Base-by-base conservation (phyloP, 2,797 vertebrate species). In the Botia almorhae region DNA sequence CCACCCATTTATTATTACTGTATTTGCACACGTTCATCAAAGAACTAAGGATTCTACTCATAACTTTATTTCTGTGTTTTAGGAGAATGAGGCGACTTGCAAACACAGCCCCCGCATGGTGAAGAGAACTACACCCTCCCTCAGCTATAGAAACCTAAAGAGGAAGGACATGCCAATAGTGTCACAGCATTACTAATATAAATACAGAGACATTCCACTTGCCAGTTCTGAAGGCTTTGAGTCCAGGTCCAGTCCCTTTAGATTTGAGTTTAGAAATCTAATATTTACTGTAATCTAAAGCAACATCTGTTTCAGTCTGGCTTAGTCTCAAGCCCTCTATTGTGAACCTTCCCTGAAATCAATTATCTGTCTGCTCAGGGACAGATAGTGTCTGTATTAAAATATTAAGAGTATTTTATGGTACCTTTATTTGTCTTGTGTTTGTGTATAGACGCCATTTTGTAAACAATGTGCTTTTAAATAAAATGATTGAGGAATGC, bases 101-200 rank as follows among this genome's bases (percentile, higher is more conserved):
- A 78, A 98, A 98, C 87, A 98, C 96, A 0, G 97, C 96, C n/a
- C 97, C 97, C 1, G 94, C 95, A 83, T 96, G 95, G 95, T 96
- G 91, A 87, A 91, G 80, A 86, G 29, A 33, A 51, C 4, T 0
- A 0, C 16, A 2, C 12, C 7, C 10, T 64, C 4, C 76, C 65
- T 61, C 56, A 43, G 26, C 26, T 21, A 19, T 33, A 6, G 17
- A 58, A 69, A 48, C 21, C 39, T 85, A 85, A 87, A 89, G 88
- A 53, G 48, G 23, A 5, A 39, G 39, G 23, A 78, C 61, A 73
- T 71, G 19, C 19, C 51, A 46, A 71, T 87, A 63, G 85, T 87
- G 83, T 5, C 61, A 84, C 88, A 76, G 75, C 87, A 88, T 78
- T 79, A 0, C 76, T 74, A 29, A 76, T 61, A 68, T 67, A 60